These are phyloP conservation scores for Micromussa lordhowensis DNA, from an alignment of 92 coral and sea anemone species.

Conservation along the genomic window DNA sequence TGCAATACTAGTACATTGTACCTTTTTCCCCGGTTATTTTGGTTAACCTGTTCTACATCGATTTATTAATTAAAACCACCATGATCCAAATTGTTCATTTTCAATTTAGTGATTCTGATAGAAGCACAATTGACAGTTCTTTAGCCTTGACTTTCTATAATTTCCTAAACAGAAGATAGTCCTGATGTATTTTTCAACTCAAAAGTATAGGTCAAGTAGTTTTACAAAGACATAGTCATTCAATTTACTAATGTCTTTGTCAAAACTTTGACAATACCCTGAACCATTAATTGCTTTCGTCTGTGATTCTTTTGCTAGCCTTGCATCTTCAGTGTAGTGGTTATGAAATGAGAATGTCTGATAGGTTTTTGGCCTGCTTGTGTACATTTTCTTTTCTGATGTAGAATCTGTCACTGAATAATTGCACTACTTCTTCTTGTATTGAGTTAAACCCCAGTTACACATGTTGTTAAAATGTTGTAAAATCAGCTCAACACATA, in stretches of 20 bases:
- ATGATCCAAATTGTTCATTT: slow-evolving; percentile 30
- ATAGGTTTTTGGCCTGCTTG: not conserved
- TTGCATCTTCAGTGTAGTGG: not conserved
- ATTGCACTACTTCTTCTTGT: not conserved
- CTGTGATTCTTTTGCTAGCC: not conserved
- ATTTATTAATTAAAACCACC: slow-evolving; percentile 4
- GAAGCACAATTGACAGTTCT: slow-evolving; percentile 7
- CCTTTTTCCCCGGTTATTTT: not conserved
- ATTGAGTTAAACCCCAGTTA: not conserved
- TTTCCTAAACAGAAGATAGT: not conserved
- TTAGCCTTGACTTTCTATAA: not conserved
- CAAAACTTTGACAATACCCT: not conserved
- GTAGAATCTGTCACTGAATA: not conserved
- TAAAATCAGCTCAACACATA: too few relatives aligned
- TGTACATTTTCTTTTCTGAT: not conserved
- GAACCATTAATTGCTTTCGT: not conserved
- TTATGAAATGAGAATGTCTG: not conserved
- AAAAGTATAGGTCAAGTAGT: not conserved
- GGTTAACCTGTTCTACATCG: not conserved
- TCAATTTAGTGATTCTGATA: slow-evolving; percentile 6
- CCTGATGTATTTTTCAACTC: not conserved
- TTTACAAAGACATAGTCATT: not conserved
- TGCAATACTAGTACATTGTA: not conserved
- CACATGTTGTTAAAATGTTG: too few relatives aligned
- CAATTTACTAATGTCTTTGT: not conserved